phyloP scores from a whole-genome alignment of 2,797 vertebrate genomes.

The Pangasius macronema region DNA sequence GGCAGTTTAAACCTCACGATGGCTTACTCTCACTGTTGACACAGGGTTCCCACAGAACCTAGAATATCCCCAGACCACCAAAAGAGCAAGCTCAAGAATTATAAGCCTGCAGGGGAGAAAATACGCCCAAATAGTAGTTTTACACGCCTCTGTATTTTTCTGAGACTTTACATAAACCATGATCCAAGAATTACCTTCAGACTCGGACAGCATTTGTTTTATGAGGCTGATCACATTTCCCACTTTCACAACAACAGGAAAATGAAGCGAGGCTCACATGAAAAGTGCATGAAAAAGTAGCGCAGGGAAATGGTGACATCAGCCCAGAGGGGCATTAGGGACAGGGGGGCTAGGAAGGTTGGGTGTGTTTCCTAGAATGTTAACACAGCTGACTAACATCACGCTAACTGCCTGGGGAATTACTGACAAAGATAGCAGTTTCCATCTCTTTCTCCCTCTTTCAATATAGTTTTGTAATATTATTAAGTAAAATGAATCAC shows the following conservation, averaged over 20 bases:
- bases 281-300: conserved; percentile 25
- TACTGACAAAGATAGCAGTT: conserved; percentile 14
- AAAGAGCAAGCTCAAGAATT: conserved; percentile 17
- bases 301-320: conserved; percentile 40
- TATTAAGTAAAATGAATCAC: background rate
- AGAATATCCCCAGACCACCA: conserved; percentile 43
- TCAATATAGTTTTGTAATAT: background rate
- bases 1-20: conserved; percentile 27
- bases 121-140: conserved; percentile 27
- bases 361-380: conserved; percentile 40
- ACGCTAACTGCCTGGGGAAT: conserved; percentile 42
- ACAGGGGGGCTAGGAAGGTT: conserved; percentile 15
- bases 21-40: conserved; percentile 33
- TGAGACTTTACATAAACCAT: conserved; percentile 40
- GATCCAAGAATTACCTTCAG: conserved; percentile 27
- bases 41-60: conserved; percentile 33
- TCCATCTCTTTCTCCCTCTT: conserved; percentile 34
- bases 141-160: conserved; percentile 28
- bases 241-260: conserved; percentile 49
- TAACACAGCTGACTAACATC: conserved; percentile 52
- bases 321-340: conserved; percentile 21
- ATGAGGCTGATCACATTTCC: conserved; percentile 46
- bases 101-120: conserved; percentile 15
- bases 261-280: conserved; percentile 25
- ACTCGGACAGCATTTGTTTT: conserved; percentile 38